Conservation (phyloP, 2,888 invertebrate species). For the Leucophenga maculata region DNA sequence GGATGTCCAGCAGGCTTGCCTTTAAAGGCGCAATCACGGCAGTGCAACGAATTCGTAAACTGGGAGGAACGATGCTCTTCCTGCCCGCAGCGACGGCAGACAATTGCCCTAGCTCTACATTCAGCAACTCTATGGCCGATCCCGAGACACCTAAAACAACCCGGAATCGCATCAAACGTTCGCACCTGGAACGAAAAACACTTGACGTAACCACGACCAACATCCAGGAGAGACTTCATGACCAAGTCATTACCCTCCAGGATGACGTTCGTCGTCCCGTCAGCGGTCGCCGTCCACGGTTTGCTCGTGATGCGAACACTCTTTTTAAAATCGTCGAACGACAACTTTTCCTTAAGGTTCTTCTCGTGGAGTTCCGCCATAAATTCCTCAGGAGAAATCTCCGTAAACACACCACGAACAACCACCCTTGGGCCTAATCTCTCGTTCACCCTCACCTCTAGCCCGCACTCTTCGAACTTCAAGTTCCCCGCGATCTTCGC, state of each 20-base stretch:
- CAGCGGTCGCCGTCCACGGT: conserved; percentile 26
- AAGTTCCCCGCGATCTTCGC: conserved; percentile 26
- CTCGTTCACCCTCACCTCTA: not conserved
- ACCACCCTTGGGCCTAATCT: conserved; percentile 25
- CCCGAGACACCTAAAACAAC: no score
- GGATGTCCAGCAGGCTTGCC: no score
- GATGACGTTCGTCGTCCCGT: conserved; percentile 13
- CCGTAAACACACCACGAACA: conserved; percentile 26
- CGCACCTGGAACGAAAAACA: no score
- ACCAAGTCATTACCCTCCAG: not conserved
- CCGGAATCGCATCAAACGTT: no score
- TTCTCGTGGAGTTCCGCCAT: conserved; percentile 30
- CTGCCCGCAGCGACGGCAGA: no score
- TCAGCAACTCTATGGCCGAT: no score
- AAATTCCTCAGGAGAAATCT: conserved; percentile 24
- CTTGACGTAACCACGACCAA: no score
- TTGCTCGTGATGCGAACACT: conserved; percentile 25
- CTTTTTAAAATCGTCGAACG: not conserved
- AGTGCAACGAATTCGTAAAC: no score
- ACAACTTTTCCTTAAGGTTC: conserved; percentile 24
- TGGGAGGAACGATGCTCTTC: no score
- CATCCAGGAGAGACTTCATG: conserved; percentile 4
- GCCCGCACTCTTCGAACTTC: conserved; percentile 33
- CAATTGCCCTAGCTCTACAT: no score
- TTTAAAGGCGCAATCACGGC: no score